A percentile compares a stretch with the other conserved stretches of the same genome.
These are phyloP conservation scores for Neosilurus mollespiculum DNA, from an alignment of 2,797 vertebrate species.

Conservation along the genomic window DNA sequence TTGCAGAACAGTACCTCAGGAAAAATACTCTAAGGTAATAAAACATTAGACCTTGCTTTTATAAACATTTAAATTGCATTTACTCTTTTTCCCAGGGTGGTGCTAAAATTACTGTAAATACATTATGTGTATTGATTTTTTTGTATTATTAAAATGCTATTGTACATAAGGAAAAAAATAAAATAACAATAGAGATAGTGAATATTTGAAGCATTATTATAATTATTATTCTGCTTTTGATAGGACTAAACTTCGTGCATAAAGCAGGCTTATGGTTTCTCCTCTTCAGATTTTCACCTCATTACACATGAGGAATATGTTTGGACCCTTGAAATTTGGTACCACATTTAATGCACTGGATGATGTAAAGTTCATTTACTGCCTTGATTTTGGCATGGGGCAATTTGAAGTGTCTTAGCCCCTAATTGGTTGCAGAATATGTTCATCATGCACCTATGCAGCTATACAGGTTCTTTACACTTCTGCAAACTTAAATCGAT, in stretches of 20 bases:
- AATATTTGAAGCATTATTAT: not conserved
- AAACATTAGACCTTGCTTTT: slow-evolving; percentile 1
- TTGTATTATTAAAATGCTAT: not conserved
- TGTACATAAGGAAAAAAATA: not conserved
- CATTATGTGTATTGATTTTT: not conserved
- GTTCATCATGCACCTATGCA: not conserved
- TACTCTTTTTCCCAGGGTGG: not conserved
- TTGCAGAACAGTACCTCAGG: slow-evolving; percentile 2
- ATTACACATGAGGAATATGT: not conserved
- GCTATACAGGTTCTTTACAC: not conserved
- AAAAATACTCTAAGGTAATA: slow-evolving; percentile 1
- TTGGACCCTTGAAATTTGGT: not conserved
- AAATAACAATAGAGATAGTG: not conserved
- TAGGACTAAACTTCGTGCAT: not conserved
- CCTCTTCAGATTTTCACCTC: not conserved
- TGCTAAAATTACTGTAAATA: not conserved
- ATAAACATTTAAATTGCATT: slow-evolving; percentile 9
- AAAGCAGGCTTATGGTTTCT: not conserved
- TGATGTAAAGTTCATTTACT: not conserved
- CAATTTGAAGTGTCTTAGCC: not conserved
- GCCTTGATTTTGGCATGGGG: not conserved
- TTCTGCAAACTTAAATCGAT: slow-evolving; percentile 52
- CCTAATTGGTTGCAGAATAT: not conserved
- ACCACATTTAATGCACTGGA: not conserved
- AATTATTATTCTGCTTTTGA: not conserved